A percentile compares a stretch with the other conserved stretches of the same genome.
These are phyloP conservation scores for Maniola jurtina DNA, from an alignment of 1,140 invertebrate genomes.

Conservation along the genomic window DNA sequence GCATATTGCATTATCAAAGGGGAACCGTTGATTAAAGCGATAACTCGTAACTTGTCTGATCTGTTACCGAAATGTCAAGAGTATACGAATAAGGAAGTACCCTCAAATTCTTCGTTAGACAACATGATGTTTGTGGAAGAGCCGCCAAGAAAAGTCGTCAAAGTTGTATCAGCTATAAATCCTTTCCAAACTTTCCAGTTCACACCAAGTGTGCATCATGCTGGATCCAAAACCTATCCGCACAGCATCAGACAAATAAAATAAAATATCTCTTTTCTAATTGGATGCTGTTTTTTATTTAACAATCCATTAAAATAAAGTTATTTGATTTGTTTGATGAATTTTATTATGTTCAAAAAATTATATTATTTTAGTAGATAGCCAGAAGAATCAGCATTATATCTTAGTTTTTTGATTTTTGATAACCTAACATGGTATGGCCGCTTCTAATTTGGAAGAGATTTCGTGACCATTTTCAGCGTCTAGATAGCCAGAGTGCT, in stretches of 20 bases:
- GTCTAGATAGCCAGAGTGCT: too few species aligned
- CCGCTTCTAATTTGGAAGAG: too few species aligned
- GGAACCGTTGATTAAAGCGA: conserved; percentile 44
- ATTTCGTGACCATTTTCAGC: too few species aligned
- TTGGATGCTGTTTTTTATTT: conserved; percentile 2
- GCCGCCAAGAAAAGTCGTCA: conserved; percentile 57
- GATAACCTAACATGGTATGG: too few species aligned
- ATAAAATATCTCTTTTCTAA: conserved; percentile 13
- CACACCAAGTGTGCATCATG: conserved; percentile 39
- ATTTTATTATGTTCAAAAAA: too few species aligned
- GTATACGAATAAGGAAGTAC: conserved; percentile 22
- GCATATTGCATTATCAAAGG: conserved; percentile 59
- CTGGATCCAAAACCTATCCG: conserved; percentile 20
- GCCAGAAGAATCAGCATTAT: too few species aligned
- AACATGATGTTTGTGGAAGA: conserved; percentile 60
- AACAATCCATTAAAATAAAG: neutral
- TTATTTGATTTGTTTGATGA: too few species aligned
- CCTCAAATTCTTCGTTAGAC: conserved; percentile 43
- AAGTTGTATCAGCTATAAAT: conserved; percentile 57
- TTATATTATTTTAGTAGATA: too few species aligned
- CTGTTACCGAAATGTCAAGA: conserved; percentile 35
- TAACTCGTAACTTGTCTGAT: conserved; percentile 24
- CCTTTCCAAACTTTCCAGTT: conserved; percentile 56
- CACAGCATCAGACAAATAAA: conserved; percentile 24
- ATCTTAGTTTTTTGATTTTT: too few species aligned